Evolutionary conservation across 2,113 vertebrate genomes (phyloP), one percentile per base, ranked within the genome.

Genomic region (Nothobranchius kuhntae): DNA sequence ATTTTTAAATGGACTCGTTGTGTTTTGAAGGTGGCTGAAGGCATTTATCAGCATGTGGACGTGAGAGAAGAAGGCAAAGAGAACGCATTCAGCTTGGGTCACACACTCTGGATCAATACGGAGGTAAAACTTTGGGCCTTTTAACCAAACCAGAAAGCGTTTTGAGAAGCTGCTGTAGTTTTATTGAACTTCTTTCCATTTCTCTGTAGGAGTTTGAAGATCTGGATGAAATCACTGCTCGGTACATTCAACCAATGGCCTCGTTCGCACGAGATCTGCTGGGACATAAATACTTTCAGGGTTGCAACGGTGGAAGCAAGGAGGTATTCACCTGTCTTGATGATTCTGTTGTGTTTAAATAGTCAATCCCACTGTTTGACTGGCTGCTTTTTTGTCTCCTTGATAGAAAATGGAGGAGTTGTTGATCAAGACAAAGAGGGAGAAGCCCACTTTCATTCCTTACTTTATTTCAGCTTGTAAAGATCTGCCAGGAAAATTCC

Each of bases 211-310:
- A 99, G 60, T 99, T 98, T 93, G 97, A 99, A 89, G 98, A 99
- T 89, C 89, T 99, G 82, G 98, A 99, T 90, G 98, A 99, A 91
- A 99, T 99, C 72, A 96, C 96, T 50, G 98, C 98, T 77, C 95
- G 97, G 36, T 99, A 95, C 50, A 95, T 99, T 72, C 98, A 99
- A 84, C 98, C 98, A 13, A 99, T 99, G 97, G 98, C 98, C 2
- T 95, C 97, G 14, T 99, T 99, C 76, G 97, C 98, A 35, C 94
- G 98, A 13, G 98, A 99, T 81, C 90, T 99, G 26, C 92, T 98
- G 44, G 89, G 95, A 24, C 98, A 99, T 85, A 99, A 99, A 56
- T 98, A 99, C 86, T 99, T 98, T 68, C 96, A 98, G 67, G 96
- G 98, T 24, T 97, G 95, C 78, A 94, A 89, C 0, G 92, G 93